Percentiles rank a stretch among this genome's conserved stretches.
phyloP scores from a whole-genome alignment of 2,113 vertebrate genomes.

The Astur gentilis region DNA sequence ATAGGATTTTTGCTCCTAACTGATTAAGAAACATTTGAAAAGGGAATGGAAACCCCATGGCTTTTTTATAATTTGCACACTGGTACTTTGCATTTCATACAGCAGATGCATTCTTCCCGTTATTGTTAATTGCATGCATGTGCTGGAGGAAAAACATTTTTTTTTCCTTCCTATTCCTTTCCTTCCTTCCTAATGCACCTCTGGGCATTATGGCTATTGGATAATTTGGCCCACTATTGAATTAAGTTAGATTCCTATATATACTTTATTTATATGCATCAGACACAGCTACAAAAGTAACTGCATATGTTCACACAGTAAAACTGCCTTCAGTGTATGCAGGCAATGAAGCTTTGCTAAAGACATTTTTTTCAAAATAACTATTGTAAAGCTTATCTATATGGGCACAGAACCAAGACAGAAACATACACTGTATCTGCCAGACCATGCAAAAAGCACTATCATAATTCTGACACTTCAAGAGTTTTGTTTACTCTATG shows the following conservation, averaged over 20 bases:
- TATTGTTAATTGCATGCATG: background rate
- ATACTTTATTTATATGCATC: background rate
- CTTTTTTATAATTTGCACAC: background rate
- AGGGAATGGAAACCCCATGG: background rate
- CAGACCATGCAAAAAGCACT: background rate
- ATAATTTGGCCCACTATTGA: background rate
- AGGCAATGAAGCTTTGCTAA: background rate
- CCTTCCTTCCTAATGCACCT: background rate
- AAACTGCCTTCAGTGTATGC: background rate
- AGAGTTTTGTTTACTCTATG: background rate
- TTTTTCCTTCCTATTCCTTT: background rate
- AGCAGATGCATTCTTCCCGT: background rate
- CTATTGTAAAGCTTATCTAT: background rate
- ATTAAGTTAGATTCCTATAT: background rate
- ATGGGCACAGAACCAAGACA: background rate
- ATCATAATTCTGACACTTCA: background rate
- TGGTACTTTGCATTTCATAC: background rate
- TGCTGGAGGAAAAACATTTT: background rate
- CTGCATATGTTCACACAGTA: background rate
- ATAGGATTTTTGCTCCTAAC: background rate
- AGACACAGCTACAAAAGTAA: background rate
- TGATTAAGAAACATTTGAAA: background rate
- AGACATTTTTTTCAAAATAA: background rate
- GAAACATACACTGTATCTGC: background rate
- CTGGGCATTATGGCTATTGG: background rate